phyloP scores from a whole-genome alignment of 30 jellyfish, hydroid and myxozoan genomes.

The Hydractinia symbiolongicarpus region DNA sequence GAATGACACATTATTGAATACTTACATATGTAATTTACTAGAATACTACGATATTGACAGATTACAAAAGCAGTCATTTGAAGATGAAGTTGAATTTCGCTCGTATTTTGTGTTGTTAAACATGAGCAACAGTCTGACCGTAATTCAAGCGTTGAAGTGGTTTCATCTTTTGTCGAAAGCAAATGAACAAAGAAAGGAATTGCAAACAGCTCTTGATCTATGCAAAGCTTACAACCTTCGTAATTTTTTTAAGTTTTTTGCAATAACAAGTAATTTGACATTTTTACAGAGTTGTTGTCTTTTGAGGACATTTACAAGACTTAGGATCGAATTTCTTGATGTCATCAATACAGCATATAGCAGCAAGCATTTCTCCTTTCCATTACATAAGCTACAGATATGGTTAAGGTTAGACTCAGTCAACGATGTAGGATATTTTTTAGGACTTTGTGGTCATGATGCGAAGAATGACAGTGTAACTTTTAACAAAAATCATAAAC shows the following conservation, averaged over 20 bases:
- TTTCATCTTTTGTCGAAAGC: not conserved
- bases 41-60: constrained; percentile 14
- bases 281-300: constrained; percentile 31
- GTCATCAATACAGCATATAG: constrained; percentile 22
- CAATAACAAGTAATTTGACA: not conserved
- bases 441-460: not conserved
- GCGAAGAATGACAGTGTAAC: not conserved
- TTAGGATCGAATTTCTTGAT: constrained; percentile 15
- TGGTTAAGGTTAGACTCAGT: constrained; percentile 30
- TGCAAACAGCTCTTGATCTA: not conserved
- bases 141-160: not conserved
- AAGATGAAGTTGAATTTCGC: constrained; percentile 1
- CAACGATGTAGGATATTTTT: not conserved
- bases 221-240: not conserved
- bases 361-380: constrained; percentile 18
- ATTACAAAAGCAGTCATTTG: not conserved
- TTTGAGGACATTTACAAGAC: not conserved
- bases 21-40: constrained; percentile 18
- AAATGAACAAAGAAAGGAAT: not conserved
- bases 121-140: not conserved
- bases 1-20: constrained; percentile 5
- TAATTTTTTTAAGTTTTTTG: constrained; percentile 26
- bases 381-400: not conserved
- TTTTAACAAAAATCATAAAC: constrained; percentile 14
- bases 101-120: constrained; percentile 28